Evolutionary conservation across 2,113 vertebrate genomes (phyloP), one percentile per base, ranked within the genome.

Genomic region (Miniopterus natalensis): DNA sequence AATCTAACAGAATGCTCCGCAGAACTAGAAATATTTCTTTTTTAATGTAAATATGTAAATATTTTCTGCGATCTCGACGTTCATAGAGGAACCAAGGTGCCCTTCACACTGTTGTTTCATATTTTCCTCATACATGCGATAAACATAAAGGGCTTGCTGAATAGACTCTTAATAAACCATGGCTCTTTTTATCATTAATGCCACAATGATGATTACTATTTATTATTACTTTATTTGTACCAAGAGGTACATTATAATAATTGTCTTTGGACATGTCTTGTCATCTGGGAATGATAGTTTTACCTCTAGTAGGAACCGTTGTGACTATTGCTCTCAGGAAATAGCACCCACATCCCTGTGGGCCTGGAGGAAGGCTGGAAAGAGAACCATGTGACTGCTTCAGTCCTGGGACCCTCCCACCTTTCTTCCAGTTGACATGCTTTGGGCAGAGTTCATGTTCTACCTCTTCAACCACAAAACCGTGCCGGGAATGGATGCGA

Each of bases 261-360:
- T 83, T 73, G 23, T 47, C 42, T 45, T 91, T 45, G 29, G 71
- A 66, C 57, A 45, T 53, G 1, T 21, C 20, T 68, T 84, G 8
- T 68, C 59, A 88, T 40, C 17, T 88, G 45, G 23, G 8, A 55
- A 93, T 86, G 25, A 47, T 15, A 77, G 15, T 53, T 97, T 74
- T 70, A 78, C 23, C n/a, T 42, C 17, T 81, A 20, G 74, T 23
- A 84, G 78, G 27, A 90, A 55, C 7, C 5, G 2, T 21, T 40
- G 8, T 71, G 57, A 71, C 25, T 80, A 6, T 29, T 71, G 11
- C 23, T 88, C 70, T n/a, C 81, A 47, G 4, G 2, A 90, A 79
- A 65, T 92, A 36, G 12, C n/a, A 18, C 20, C 20, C 51, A 27
- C 4, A 27, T 42, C 14, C 8, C 6, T 27, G 2, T 36, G 45